Conservation (phyloP, 2,113 vertebrate genomes). For the Deroptyus accipitrinus region DNA sequence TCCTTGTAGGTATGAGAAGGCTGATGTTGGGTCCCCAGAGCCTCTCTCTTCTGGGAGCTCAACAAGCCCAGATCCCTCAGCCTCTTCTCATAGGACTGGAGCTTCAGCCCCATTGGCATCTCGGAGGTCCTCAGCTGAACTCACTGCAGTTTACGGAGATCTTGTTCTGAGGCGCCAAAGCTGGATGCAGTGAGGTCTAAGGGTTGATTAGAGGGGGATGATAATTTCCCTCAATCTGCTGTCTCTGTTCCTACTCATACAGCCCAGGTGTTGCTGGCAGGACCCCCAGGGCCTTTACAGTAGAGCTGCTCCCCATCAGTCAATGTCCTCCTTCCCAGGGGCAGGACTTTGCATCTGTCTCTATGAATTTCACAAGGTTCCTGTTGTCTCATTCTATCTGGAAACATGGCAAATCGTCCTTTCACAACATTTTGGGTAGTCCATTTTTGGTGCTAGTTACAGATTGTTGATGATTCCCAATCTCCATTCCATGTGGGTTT, state of each 20-base stretch:
- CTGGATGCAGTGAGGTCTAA: background rate
- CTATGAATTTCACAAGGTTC: background rate
- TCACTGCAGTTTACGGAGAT: background rate
- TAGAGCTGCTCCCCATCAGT: background rate
- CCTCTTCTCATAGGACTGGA: background rate
- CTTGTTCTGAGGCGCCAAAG: background rate
- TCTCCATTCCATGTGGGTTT: background rate
- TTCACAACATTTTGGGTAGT: background rate
- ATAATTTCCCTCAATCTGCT: background rate
- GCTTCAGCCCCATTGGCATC: background rate
- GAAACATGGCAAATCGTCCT: background rate
- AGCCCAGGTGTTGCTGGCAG: background rate
- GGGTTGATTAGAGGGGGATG: background rate
- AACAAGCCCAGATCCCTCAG: background rate
- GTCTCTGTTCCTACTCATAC: background rate
- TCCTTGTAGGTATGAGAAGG: background rate
- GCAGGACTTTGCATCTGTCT: background rate
- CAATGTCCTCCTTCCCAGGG: background rate
- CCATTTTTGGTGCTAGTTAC: background rate
- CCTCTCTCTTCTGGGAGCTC: background rate
- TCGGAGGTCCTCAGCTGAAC: accelerated
- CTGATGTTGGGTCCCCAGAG: background rate
- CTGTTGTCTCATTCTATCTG: background rate
- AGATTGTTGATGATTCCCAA: accelerated
- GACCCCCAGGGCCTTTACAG: accelerated